phyloP scores from a whole-genome alignment of 2,113 vertebrate species.

The Gopherus evgoodei region DNA sequence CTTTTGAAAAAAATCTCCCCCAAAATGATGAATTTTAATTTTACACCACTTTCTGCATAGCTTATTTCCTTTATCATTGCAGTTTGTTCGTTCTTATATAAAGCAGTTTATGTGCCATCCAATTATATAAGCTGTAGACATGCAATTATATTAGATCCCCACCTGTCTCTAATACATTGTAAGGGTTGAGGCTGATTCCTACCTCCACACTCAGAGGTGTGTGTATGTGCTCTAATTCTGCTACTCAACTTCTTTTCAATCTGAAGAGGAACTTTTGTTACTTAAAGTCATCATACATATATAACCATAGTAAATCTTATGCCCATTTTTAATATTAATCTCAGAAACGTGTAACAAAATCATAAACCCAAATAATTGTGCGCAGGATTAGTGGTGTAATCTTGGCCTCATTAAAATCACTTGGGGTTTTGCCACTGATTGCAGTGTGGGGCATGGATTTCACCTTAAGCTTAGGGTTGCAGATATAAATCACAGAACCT shows the following conservation, averaged over 20 bases:
- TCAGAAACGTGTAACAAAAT: neutral
- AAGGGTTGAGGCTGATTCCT: neutral
- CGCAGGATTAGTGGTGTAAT: neutral
- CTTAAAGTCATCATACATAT: neutral
- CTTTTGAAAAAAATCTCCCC: neutral
- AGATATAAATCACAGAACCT: neutral
- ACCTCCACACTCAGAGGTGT: neutral
- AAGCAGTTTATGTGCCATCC: neutral
- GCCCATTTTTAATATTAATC: neutral
- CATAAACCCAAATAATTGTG: neutral
- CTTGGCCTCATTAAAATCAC: neutral
- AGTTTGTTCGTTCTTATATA: neutral
- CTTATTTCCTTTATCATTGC: neutral
- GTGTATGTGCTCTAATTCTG: neutral
- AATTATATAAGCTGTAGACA: neutral
- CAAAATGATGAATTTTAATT: neutral
- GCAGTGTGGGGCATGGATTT: neutral
- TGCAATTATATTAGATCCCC: neutral
- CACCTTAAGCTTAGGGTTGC: neutral
- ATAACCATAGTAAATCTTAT: neutral
- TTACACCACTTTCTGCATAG: neutral
- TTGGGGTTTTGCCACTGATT: neutral
- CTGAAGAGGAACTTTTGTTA: neutral
- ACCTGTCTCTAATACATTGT: neutral
- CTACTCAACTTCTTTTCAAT: neutral